A percentile compares a stretch with the other conserved stretches of the same genome.
phyloP scores from a whole-genome alignment of 2,888 invertebrate species.

The Torymus aiolomorphi region DNA sequence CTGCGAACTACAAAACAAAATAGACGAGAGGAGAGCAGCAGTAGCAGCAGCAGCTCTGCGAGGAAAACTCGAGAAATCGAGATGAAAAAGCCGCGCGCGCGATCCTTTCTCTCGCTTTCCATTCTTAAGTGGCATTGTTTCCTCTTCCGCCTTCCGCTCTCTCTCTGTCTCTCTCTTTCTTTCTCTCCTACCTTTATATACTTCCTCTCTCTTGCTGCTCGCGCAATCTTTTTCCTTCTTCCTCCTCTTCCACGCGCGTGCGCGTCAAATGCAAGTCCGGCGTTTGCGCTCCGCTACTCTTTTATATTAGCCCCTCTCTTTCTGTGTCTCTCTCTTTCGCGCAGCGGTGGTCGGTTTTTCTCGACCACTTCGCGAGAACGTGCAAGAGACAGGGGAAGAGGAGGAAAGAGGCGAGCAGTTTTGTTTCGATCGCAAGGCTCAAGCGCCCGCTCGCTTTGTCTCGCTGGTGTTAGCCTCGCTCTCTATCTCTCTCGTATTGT shows the following conservation, averaged over 20 bases:
- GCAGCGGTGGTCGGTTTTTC: too few species aligned
- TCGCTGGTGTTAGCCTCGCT: too few species aligned
- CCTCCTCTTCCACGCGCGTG: conserved; percentile 62
- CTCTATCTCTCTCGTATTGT: too few species aligned
- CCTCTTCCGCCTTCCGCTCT: conserved; percentile 55
- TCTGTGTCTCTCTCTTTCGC: background rate
- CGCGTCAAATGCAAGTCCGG: conserved; percentile 67
- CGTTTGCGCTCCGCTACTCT: background rate
- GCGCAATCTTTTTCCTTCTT: conserved; percentile 66
- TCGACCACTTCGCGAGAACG: too few species aligned
- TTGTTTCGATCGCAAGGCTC: background rate
- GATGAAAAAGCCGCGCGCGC: conserved; percentile 40
- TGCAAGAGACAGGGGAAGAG: background rate
- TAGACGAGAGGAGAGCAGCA: background rate
- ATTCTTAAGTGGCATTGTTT: conserved; percentile 56
- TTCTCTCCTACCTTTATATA: background rate
- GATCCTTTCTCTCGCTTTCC: conserved; percentile 59
- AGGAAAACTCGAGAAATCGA: conserved; percentile 19
- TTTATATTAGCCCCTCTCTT: conserved; percentile 19
- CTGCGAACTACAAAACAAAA: background rate
- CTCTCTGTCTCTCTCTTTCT: conserved; percentile 52
- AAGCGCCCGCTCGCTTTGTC: background rate
- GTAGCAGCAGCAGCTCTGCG: too few species aligned
- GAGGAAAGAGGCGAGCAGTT: background rate
- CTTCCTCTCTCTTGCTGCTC: conserved; percentile 55